These are phyloP conservation scores for Brotula barbata DNA, from an alignment of 2,797 vertebrate genomes.

Conservation along the genomic window DNA sequence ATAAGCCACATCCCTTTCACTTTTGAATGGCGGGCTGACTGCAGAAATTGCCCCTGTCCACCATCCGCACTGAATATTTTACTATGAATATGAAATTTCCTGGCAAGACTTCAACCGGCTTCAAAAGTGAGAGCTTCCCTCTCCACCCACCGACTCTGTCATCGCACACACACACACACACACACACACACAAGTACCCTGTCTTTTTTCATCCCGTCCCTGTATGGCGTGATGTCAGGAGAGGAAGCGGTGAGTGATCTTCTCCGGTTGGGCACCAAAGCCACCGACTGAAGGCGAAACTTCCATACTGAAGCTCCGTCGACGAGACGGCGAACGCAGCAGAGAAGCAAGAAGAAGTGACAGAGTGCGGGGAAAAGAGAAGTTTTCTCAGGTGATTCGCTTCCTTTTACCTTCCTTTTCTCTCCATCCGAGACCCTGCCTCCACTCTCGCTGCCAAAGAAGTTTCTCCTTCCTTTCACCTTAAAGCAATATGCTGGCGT, in stretches of 20 bases:
- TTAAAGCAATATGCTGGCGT: no score
- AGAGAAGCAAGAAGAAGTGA: constrained; percentile 16
- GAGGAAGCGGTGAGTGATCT: constrained; percentile 56
- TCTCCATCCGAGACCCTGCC: no score
- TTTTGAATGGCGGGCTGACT: constrained; percentile 75
- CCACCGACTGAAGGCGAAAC: constrained; percentile 49
- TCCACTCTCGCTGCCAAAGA: no score
- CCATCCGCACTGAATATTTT: constrained; percentile 69
- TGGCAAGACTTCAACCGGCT: constrained; percentile 69
- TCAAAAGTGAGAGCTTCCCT: constrained; percentile 55
- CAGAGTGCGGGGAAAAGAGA: constrained; percentile 29
- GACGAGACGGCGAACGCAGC: constrained; percentile 37
- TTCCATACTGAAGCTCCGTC: constrained; percentile 33
- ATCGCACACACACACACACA: constrained; percentile 26
- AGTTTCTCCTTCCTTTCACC: no score
- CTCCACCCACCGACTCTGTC: constrained; percentile 33
- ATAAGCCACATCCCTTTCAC: constrained; percentile 69
- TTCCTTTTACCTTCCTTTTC: no score
- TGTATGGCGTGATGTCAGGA: constrained; percentile 52
- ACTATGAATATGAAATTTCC: constrained; percentile 71
- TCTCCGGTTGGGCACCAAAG: constrained; percentile 57
- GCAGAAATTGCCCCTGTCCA: constrained; percentile 74
- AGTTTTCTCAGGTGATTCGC: no score
- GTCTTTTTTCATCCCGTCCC: constrained; percentile 46
- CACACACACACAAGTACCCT: constrained; percentile 12